Conservation (phyloP, 1,140 invertebrate species). For the Papilio helenus region DNA sequence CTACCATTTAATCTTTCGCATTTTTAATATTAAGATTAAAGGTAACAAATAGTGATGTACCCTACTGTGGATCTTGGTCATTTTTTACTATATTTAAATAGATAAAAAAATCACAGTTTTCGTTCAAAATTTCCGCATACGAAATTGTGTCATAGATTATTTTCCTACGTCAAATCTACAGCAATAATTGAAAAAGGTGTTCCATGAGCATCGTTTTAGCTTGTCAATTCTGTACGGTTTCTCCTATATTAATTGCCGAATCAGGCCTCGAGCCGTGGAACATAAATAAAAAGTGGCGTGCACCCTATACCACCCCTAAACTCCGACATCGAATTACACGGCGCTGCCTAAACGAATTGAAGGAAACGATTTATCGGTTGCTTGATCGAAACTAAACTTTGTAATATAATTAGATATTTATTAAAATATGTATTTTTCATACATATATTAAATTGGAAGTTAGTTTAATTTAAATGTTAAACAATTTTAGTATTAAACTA, state of each 20-base stretch:
- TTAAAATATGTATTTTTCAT: not conserved
- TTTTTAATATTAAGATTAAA: too few species aligned
- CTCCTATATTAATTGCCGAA: conserved; percentile 65
- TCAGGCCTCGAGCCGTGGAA: conserved; percentile 58
- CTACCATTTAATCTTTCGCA: too few species aligned
- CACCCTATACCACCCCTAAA: conserved; percentile 42
- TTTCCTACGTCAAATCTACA: not conserved
- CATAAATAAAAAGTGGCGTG: conserved; percentile 71
- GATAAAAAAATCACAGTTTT: too few species aligned
- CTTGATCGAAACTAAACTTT: conserved; percentile 47
- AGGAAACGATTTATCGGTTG: conserved; percentile 62
- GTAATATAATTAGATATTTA: not conserved
- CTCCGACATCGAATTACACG: conserved; percentile 58
- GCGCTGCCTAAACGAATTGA: conserved; percentile 57
- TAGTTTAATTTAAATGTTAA: too few species aligned
- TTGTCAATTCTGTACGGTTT: conserved; percentile 56
- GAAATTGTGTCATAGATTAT: too few species aligned
- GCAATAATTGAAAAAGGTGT: conserved; percentile 44
- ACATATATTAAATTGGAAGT: too few species aligned
- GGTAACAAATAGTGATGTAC: too few species aligned
- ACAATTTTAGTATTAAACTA: too few species aligned
- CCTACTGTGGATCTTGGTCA: too few species aligned
- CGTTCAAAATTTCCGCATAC: too few species aligned
- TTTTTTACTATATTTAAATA: too few species aligned
- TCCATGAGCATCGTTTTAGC: conserved; percentile 25